A percentile compares a stretch with the other conserved stretches of the same genome.
Evolutionary conservation across 1,140 invertebrate genomes (phyloP).

Genomic region (Saccostrea cuccullata): DNA sequence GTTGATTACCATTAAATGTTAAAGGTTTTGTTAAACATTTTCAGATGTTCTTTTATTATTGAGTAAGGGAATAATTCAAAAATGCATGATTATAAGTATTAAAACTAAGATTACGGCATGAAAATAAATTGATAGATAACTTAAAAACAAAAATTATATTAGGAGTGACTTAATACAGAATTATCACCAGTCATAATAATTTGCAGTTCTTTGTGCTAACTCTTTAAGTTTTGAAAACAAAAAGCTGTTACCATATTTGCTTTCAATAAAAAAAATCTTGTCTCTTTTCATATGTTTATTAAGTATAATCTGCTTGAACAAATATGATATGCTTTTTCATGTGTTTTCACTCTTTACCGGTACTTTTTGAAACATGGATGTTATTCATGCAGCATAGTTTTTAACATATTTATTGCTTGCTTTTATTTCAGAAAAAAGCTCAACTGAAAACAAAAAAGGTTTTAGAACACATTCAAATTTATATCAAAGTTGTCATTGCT

Average conservation of each 20-base stretch:
- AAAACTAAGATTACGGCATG: not conserved
- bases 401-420: not conserved
- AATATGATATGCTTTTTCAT: too few species aligned
- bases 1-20: too few species aligned
- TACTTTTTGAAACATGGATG: not conserved
- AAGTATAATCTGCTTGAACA: too few species aligned
- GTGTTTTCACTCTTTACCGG: too few species aligned
- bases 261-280: not conserved
- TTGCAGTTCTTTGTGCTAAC: not conserved
- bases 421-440: conserved; percentile 28
- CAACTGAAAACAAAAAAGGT: conserved; percentile 10
- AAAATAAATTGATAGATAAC: not conserved
- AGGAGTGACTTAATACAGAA: not conserved
- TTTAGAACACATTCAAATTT: not conserved
- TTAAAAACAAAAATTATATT: not conserved
- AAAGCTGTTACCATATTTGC: not conserved
- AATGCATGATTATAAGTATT: not conserved
- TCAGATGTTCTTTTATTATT: conserved; percentile 22
- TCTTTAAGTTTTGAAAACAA: not conserved
- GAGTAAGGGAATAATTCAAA: conserved; percentile 11
- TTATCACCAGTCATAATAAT: not conserved
- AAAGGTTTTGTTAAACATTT: not conserved
- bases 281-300: too few species aligned
- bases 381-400: not conserved
- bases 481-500: not conserved